A percentile compares a stretch with the other conserved stretches of the same genome.
These are phyloP conservation scores for Hoplostethus mediterraneus DNA, from an alignment of 2,797 vertebrate species.

Conservation along the genomic window DNA sequence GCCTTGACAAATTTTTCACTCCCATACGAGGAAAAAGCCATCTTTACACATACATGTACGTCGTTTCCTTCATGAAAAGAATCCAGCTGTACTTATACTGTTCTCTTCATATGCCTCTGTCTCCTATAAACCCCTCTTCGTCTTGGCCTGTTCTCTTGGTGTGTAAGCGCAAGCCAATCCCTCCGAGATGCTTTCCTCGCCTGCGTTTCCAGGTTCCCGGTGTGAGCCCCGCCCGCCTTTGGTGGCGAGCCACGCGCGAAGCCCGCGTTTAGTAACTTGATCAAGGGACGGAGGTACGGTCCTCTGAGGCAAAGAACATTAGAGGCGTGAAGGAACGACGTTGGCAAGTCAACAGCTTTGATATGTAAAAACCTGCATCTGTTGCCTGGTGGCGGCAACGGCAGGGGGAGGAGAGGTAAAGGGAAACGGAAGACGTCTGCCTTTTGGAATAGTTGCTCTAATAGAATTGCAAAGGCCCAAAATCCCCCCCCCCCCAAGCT, in stretches of 20 bases:
- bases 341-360: constrained; percentile 83
- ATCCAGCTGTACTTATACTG: constrained; percentile 54
- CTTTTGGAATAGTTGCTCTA: constrained; percentile 73
- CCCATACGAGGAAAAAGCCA: constrained; percentile 2
- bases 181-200: constrained; percentile 75
- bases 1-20: constrained; percentile 26
- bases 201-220: constrained; percentile 79
- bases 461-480: constrained; percentile 80
- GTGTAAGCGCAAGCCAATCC: constrained; percentile 80
- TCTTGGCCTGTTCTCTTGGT: constrained; percentile 71
- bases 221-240: constrained; percentile 73
- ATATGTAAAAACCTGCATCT: constrained; percentile 84
- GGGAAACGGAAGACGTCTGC: constrained; percentile 65
- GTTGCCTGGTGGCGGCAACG: constrained; percentile 67
- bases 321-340: constrained; percentile 80
- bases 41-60: constrained; percentile 1
- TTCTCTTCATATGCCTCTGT: constrained; percentile 52
- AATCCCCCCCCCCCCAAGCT: constrained; percentile 81
- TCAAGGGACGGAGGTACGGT: constrained; percentile 79
- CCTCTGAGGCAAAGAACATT: constrained; percentile 84
- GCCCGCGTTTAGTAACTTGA: constrained; percentile 83
- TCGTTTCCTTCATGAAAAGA: constrained; percentile 56
- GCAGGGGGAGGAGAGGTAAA: constrained; percentile 74
- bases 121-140: constrained; percentile 44
- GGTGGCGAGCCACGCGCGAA: constrained; percentile 81